Percentiles rank a stretch among this genome's conserved stretches.
phyloP scores from a whole-genome alignment of 2,797 vertebrate species.

The Tympanoctomys barrerae region DNA sequence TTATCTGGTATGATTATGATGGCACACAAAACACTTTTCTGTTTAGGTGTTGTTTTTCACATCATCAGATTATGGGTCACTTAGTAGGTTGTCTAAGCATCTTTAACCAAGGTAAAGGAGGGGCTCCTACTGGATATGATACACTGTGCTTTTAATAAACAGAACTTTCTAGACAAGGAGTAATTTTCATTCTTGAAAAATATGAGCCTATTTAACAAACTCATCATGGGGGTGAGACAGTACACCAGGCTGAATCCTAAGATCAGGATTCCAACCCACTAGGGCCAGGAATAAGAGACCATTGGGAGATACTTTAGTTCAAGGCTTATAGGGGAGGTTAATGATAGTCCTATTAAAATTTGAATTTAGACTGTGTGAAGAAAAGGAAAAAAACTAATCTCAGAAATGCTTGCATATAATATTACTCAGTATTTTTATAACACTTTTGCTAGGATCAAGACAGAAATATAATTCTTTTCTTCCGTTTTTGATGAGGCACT shows the following conservation, averaged over 20 bases:
- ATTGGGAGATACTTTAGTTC: not conserved
- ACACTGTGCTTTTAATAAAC: not conserved
- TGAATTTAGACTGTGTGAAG: not conserved
- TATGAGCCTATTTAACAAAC: not conserved
- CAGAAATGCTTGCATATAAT: not conserved
- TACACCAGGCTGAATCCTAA: not conserved
- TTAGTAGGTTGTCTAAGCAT: not conserved
- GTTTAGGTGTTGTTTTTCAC: not conserved
- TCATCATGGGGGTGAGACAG: not conserved
- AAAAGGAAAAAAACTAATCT: not conserved
- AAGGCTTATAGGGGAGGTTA: not conserved
- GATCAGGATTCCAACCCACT: not conserved
- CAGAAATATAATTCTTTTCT: slow-evolving; percentile 27
- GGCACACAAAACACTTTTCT: not conserved
- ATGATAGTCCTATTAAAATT: not conserved
- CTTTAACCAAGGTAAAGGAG: slow-evolving; percentile 36
- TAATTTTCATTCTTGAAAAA: not conserved
- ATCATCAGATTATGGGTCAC: not conserved
- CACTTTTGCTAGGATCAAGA: not conserved
- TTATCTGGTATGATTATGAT: not conserved
- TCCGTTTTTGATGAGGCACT: slow-evolving; percentile 1
- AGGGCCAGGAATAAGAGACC: not conserved
- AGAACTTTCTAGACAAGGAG: not conserved
- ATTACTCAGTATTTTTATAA: not conserved
- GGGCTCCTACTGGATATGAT: not conserved